phyloP scores from a whole-genome alignment of 2,888 invertebrate genomes.

The Microplitis manilae region DNA sequence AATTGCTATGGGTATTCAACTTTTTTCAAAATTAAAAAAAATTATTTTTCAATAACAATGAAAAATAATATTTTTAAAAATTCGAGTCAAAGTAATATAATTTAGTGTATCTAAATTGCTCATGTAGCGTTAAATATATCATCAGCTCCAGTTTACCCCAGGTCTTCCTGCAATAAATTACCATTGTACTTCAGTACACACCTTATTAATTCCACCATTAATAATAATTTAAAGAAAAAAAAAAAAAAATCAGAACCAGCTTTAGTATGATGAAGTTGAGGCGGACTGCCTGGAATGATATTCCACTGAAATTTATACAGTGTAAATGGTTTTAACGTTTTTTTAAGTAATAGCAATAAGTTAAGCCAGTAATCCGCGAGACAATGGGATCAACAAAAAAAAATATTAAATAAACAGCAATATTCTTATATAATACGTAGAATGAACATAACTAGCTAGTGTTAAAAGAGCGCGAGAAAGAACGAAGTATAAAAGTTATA shows the following conservation, averaged over 20 bases:
- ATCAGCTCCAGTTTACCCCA: background rate
- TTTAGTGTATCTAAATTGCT: too few relatives aligned
- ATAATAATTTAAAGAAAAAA: background rate
- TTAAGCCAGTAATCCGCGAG: slow-evolving; percentile 4
- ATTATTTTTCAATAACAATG: too few relatives aligned
- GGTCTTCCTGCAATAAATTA: background rate
- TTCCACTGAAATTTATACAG: slow-evolving; percentile 15
- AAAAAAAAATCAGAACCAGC: background rate
- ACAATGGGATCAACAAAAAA: slow-evolving; percentile 18
- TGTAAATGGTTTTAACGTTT: slow-evolving; percentile 15
- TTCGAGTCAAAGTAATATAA: too few relatives aligned
- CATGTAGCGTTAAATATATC: too few relatives aligned
- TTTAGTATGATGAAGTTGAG: slow-evolving; percentile 2
- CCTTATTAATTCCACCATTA: background rate
- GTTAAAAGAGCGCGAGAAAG: background rate
- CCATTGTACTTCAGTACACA: background rate
- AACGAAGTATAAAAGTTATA: slow-evolving; percentile 8
- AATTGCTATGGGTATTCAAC: too few relatives aligned
- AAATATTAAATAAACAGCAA: slow-evolving; percentile 10
- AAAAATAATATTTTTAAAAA: too few relatives aligned
- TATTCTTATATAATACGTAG: background rate
- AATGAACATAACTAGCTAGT: background rate
- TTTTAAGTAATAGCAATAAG: background rate
- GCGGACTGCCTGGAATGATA: background rate
- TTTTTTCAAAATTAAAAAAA: too few relatives aligned